Conservation (phyloP, 2,888 invertebrate genomes). For the Bombylius discolor region DNA sequence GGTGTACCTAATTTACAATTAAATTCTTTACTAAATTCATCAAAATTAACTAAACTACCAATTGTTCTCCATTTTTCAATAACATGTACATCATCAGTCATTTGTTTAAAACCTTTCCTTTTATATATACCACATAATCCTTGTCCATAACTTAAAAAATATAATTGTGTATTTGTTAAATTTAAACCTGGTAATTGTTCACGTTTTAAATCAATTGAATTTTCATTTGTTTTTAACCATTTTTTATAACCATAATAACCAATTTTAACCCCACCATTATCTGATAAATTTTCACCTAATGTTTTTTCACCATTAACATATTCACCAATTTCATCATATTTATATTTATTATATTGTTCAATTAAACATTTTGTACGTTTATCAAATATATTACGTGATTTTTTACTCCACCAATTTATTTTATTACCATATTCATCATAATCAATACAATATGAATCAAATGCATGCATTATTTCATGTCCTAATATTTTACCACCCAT, state of each 20-base stretch:
- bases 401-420: neutral
- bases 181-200: neutral
- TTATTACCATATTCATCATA: neutral
- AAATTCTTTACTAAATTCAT: neutral
- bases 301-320: neutral
- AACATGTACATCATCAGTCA: neutral
- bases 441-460: neutral
- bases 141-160: conserved; percentile 1
- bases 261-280: neutral
- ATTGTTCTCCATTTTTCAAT: conserved; percentile 1
- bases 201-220: neutral
- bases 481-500: conserved; percentile 2
- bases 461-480: conserved; percentile 4
- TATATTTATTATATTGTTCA: neutral
- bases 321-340: neutral
- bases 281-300: conserved; percentile 1
- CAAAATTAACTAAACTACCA: conserved; percentile 2
- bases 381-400: neutral
- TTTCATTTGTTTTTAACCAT: neutral
- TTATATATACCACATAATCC: neutral
- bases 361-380: neutral
- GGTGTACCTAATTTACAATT: conserved; percentile 1
- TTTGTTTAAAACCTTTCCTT: neutral
- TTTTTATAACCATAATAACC: neutral
- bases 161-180: conserved; percentile 1